These are phyloP conservation scores for Nemoura dubitans DNA, from an alignment of 2,888 invertebrate species.

Conservation along the genomic window DNA sequence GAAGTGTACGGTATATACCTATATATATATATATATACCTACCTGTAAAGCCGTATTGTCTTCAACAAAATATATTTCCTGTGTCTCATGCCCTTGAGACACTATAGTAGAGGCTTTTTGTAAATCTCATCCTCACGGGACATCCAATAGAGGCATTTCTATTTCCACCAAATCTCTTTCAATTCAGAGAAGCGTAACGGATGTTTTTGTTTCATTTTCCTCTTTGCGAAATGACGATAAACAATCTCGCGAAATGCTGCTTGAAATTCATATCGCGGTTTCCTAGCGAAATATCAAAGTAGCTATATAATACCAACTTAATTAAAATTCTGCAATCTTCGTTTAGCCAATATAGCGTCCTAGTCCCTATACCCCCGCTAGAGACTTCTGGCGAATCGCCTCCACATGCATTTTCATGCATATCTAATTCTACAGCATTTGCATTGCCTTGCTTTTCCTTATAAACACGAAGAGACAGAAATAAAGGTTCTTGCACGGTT, in stretches of 20 bases:
- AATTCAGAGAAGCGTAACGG: too few relatives aligned
- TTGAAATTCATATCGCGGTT: background rate
- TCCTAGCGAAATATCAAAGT: background rate
- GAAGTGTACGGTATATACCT: background rate
- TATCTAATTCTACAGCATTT: background rate
- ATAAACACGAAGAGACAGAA: background rate
- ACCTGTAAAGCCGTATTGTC: background rate
- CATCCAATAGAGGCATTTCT: too few relatives aligned
- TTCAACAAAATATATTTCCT: too few relatives aligned
- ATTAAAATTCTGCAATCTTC: background rate
- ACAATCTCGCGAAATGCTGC: background rate
- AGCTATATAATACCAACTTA: background rate
- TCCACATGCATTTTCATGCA: background rate
- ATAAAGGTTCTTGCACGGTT: background rate
- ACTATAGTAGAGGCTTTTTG: too few relatives aligned
- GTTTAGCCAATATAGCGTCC: background rate
- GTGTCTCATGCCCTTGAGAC: too few relatives aligned
- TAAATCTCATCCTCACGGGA: too few relatives aligned
- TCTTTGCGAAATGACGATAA: background rate
- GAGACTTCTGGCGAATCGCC: background rate
- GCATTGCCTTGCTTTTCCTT: background rate
- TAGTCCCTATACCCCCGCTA: background rate
- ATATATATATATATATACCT: too few relatives aligned
- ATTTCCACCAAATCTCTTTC: too few relatives aligned
- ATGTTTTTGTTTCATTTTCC: too few relatives aligned